These are phyloP conservation scores for Cydia amplana DNA, from an alignment of 1,140 invertebrate genomes.

Conservation along the genomic window DNA sequence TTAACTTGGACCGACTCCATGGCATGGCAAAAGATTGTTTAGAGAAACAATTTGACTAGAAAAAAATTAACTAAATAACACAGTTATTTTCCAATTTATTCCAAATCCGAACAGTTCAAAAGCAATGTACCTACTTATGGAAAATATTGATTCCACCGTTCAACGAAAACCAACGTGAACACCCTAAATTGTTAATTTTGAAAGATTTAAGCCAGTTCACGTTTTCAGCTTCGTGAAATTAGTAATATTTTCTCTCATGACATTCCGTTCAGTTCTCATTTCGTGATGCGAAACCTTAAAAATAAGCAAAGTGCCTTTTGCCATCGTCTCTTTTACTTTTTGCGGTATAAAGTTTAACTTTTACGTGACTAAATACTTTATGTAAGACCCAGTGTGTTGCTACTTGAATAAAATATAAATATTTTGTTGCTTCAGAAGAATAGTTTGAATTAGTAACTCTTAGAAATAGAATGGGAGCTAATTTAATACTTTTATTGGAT, in stretches of 20 bases:
- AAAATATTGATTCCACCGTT: no score
- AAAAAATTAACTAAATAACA: no score
- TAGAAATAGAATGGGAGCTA: neutral
- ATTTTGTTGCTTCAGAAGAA: no score
- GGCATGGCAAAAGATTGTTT: no score
- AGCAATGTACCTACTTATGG: no score
- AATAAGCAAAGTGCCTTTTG: neutral
- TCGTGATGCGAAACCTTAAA: neutral
- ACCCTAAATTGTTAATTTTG: neutral
- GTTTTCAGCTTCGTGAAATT: neutral
- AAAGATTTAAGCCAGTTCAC: neutral
- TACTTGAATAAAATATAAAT: no score
- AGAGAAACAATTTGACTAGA: no score
- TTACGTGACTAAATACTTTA: neutral
- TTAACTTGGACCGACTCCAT: no score
- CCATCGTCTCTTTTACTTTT: neutral
- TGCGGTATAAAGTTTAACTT: slow-evolving; percentile 7
- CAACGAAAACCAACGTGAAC: no score
- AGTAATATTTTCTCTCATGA: neutral
- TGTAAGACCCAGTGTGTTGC: neutral
- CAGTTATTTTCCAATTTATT: no score
- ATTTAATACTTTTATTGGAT: neutral
- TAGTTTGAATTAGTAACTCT: neutral
- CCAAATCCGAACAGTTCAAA: no score
- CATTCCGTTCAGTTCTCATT: slow-evolving; percentile 1